Evolutionary conservation across 1,140 invertebrate species (phyloP).

Genomic region (Amphibalanus amphitrite): DNA sequence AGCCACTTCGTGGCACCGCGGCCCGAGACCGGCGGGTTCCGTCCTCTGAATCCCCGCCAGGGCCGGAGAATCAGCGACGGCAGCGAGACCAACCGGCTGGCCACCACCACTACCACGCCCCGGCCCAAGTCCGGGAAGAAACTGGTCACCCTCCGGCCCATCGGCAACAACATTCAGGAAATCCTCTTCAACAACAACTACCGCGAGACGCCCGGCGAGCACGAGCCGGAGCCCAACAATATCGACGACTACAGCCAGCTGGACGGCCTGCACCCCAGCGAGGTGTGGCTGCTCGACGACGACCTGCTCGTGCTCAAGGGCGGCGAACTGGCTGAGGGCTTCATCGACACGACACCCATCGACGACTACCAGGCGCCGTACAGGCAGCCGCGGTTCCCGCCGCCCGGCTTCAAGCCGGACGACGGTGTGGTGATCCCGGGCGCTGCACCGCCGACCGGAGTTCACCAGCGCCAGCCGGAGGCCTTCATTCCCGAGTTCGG

Average conservation of each 20-base stretch:
- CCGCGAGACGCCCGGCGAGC: not conserved
- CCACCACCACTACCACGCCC: not conserved
- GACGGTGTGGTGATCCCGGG: conserved; percentile 40
- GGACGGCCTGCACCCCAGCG: conserved; percentile 59
- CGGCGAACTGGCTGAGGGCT: conserved; percentile 37
- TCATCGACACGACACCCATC: conserved; percentile 42
- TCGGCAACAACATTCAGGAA: conserved; percentile 4
- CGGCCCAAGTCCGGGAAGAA: not conserved
- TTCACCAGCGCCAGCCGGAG: not conserved
- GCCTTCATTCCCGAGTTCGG: not conserved
- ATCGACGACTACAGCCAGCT: conserved; percentile 34
- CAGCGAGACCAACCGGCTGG: not conserved
- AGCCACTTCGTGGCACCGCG: not conserved
- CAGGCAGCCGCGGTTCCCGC: conserved; percentile 41
- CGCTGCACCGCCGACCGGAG: not conserved
- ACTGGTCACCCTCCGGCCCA: not conserved
- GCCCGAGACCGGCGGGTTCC: not conserved
- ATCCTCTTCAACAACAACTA: not conserved
- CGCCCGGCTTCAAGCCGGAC: conserved; percentile 41
- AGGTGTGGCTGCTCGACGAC: conserved; percentile 77
- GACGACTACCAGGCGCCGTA: conserved; percentile 60
- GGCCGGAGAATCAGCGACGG: not conserved
- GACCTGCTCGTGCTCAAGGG: conserved; percentile 66
- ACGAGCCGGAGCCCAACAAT: not conserved
- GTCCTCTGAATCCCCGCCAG: not conserved